Conservation (phyloP, 2,797 vertebrate species). For the Momotus momota region DNA sequence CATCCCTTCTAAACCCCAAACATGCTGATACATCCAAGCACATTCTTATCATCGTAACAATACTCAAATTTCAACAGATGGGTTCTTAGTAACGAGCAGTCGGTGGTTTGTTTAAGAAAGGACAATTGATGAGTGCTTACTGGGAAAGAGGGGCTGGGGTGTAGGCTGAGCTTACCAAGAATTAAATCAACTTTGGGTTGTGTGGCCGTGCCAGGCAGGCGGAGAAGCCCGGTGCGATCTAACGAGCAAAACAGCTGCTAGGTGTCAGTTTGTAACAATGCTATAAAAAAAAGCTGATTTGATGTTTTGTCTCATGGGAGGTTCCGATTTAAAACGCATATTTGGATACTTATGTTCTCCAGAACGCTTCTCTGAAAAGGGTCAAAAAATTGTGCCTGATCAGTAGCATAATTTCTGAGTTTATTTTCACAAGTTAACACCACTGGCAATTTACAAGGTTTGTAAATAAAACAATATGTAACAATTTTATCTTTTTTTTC, state of each 20-base stretch:
- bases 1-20: neutral
- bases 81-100: neutral
- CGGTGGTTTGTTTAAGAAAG: neutral
- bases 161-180: neutral
- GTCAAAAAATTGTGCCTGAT: neutral
- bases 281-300: neutral
- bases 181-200: neutral
- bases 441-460: neutral
- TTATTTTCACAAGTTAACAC: neutral
- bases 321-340: constrained; percentile 22
- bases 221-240: constrained; percentile 8
- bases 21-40: neutral
- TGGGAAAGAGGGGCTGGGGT: neutral
- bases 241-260: constrained; percentile 55
- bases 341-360: constrained; percentile 20
- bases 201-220: neutral
- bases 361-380: neutral
- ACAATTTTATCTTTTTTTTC: neutral
- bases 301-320: constrained; percentile 22
- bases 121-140: neutral
- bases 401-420: neutral
- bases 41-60: neutral
- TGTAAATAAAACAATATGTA: neutral
- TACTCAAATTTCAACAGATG: neutral
- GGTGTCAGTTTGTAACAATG: neutral